phyloP scores from a whole-genome alignment of 1,140 invertebrate species.

The Trichomalopsis sarcophagae region DNA sequence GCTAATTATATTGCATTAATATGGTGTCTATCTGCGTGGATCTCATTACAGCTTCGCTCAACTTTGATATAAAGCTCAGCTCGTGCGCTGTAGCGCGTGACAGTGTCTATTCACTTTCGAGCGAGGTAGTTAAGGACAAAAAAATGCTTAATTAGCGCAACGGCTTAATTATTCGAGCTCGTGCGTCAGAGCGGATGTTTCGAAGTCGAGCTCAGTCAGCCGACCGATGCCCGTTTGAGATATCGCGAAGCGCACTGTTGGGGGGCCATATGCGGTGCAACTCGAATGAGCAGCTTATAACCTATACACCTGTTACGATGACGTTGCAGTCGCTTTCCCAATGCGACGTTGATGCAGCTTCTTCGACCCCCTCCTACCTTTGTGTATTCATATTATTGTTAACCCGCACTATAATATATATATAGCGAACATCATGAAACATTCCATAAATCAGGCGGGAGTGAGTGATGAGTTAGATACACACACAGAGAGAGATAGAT shows the following conservation, averaged over 20 bases:
- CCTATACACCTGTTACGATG: conserved; percentile 18
- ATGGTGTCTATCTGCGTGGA: not conserved
- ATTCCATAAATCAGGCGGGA: conserved; percentile 33
- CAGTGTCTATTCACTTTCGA: not conserved
- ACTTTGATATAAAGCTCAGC: not conserved
- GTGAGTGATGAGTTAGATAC: conserved; percentile 40
- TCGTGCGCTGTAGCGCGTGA: not conserved
- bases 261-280: not conserved
- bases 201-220: conserved; percentile 9
- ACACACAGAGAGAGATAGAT: too few relatives aligned
- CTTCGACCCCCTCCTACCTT: not conserved
- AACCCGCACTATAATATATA: not conserved
- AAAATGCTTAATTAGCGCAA: not conserved
- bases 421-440: conserved; percentile 29
- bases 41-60: not conserved
- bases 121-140: not conserved
- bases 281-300: conserved; percentile 28
- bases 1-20: not conserved
- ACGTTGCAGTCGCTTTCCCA: not conserved
- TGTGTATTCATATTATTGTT: not conserved
- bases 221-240: conserved; percentile 4
- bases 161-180: not conserved
- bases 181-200: not conserved
- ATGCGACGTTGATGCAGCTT: conserved; percentile 25
- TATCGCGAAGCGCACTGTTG: not conserved